phyloP scores from a whole-genome alignment of 2,797 vertebrate species.

The Micromesistius poutassou region DNA sequence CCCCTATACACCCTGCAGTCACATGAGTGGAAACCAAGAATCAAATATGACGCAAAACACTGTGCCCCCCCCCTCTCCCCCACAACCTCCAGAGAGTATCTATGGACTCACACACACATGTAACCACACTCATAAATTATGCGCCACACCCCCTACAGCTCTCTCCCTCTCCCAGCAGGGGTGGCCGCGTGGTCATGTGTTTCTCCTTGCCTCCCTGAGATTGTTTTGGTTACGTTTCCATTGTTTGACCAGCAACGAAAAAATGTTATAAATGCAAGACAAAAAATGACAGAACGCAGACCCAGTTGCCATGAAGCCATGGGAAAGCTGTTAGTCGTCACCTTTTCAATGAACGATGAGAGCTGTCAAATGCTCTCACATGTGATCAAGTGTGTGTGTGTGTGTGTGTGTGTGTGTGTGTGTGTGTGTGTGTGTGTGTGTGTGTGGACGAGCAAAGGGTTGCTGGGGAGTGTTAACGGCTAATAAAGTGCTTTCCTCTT shows the following conservation, averaged over 20 bases:
- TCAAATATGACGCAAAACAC: too few species aligned
- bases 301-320: neutral
- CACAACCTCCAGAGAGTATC: neutral
- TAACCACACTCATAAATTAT: neutral
- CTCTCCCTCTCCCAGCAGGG: neutral
- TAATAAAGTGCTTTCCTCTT: slow-evolving; percentile 22
- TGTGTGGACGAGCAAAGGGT: slow-evolving; percentile 11
- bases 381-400: neutral
- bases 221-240: slow-evolving; percentile 1
- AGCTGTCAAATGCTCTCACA: neutral
- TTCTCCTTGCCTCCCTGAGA: neutral
- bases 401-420: neutral
- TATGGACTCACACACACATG: neutral
- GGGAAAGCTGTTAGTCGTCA: neutral
- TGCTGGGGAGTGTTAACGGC: slow-evolving; percentile 18
- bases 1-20: too few species aligned
- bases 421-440: slow-evolving; percentile 3
- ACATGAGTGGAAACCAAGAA: too few species aligned
- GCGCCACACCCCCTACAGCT: neutral
- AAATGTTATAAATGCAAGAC: neutral
- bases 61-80: too few species aligned
- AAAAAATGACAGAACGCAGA: neutral
- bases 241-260: neutral
- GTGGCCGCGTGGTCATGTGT: too few species aligned
- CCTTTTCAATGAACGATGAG: slow-evolving; percentile 1